Conservation (phyloP, 1,140 invertebrate genomes). For the Pectinophora gossypiella region DNA sequence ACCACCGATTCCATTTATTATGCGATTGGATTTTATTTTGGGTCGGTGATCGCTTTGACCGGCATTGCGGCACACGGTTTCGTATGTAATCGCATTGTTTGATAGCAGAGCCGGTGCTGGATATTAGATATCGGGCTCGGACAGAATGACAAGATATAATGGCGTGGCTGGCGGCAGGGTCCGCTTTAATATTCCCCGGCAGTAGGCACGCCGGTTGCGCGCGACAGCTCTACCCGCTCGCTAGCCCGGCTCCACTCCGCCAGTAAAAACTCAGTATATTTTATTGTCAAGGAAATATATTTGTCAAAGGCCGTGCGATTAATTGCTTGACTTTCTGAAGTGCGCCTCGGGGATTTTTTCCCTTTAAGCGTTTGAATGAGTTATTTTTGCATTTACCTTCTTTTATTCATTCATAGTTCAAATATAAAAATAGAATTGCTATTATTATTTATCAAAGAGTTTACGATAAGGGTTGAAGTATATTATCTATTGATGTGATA, state of each 20-base stretch:
- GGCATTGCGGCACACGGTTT: not conserved
- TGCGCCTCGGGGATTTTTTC: slow-evolving; percentile 27
- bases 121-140: slow-evolving; percentile 18
- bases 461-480: too few species aligned
- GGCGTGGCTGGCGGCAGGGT: slow-evolving; percentile 23
- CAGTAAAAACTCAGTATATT: slow-evolving; percentile 60
- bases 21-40: too few species aligned
- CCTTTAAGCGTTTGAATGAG: slow-evolving; percentile 18
- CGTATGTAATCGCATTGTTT: not conserved
- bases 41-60: not conserved
- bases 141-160: slow-evolving; percentile 38
- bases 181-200: slow-evolving; percentile 61
- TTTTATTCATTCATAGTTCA: not conserved
- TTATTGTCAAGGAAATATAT: slow-evolving; percentile 66
- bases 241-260: slow-evolving; percentile 30
- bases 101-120: slow-evolving; percentile 4
- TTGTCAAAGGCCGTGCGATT: slow-evolving; percentile 56
- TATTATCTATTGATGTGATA: too few species aligned
- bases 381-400: slow-evolving; percentile 18
- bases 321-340: slow-evolving; percentile 46
- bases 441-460: too few species aligned
- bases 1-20: not conserved
- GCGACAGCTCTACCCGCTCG: slow-evolving; percentile 54
- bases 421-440: too few species aligned
- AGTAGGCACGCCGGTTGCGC: slow-evolving; percentile 44